Conservation (phyloP, 2,888 invertebrate species). For the Tetanocera ferruginea region DNA sequence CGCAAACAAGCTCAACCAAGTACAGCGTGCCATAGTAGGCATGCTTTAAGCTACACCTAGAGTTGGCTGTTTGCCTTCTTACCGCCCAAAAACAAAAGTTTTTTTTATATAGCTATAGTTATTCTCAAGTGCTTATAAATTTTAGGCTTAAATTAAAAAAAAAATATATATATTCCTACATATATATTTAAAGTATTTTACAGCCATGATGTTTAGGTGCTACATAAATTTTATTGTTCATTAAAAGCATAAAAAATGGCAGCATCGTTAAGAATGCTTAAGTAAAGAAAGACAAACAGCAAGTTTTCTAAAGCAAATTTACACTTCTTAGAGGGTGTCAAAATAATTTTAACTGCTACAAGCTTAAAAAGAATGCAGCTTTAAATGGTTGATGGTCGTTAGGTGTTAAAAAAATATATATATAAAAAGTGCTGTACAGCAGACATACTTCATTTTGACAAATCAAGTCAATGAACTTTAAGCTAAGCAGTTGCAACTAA, state of each 20-base stretch:
- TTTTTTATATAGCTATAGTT: not conserved
- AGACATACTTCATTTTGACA: not conserved
- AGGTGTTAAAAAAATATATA: no score
- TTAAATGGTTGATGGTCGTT: no score
- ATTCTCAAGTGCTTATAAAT: not conserved
- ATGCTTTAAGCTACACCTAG: not conserved
- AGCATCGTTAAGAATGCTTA: slow-evolving; percentile 13
- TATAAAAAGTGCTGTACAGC: no score
- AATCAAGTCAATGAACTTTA: not conserved
- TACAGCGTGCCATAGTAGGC: not conserved
- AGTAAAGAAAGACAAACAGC: not conserved
- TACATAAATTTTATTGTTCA: slow-evolving; percentile 43
- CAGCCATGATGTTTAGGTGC: slow-evolving; percentile 25
- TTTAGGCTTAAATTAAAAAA: not conserved
- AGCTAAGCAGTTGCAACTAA: no score
- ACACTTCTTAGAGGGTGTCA: slow-evolving; percentile 2
- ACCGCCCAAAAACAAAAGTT: not conserved
- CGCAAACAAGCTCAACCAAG: not conserved
- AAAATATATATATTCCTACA: not conserved
- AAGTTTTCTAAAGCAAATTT: not conserved
- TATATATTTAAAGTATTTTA: not conserved
- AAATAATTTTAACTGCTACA: not conserved
- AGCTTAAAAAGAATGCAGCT: not conserved
- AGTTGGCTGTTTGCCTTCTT: not conserved
- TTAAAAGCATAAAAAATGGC: slow-evolving; percentile 33